These are phyloP conservation scores for Meleagris gallopavo DNA, from an alignment of 2,113 vertebrate species.

Conservation along the genomic window DNA sequence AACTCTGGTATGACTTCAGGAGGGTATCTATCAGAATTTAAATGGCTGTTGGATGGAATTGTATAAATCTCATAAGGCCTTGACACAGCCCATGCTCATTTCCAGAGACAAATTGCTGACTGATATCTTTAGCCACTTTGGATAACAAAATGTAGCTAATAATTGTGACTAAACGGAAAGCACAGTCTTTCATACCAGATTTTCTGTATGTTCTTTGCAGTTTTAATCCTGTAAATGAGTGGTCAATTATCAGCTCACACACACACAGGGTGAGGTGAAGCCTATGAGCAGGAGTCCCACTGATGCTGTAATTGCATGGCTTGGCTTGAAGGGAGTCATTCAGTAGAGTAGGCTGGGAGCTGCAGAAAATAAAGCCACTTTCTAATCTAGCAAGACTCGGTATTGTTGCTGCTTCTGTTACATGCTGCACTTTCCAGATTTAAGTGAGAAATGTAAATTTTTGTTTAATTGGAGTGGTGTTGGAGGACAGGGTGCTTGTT, in stretches of 20 bases:
- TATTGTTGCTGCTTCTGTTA: not conserved
- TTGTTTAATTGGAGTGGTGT: not conserved
- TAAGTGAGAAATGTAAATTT: slow-evolving; percentile 1
- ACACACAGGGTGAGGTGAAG: not conserved
- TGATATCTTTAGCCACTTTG: not conserved
- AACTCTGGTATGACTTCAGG: not conserved
- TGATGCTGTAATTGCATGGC: not conserved
- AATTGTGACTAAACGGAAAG: not conserved
- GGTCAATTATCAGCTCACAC: not conserved
- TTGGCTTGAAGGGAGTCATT: not conserved
- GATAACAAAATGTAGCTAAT: not conserved
- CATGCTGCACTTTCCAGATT: not conserved
- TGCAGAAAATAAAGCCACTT: not conserved
- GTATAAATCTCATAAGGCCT: not conserved
- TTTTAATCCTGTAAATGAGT: not conserved
- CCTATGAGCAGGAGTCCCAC: not conserved
- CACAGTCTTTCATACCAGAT: not conserved
- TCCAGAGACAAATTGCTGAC: not conserved
- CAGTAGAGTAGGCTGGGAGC: not conserved
- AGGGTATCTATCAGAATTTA: not conserved
- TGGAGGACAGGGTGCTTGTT: not conserved
- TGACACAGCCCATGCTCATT: not conserved
- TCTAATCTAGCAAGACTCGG: not conserved
- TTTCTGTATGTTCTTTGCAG: not conserved
- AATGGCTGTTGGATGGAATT: not conserved